Conservation (phyloP, 2,797 vertebrate species). For the Phoxinus dragarum region DNA sequence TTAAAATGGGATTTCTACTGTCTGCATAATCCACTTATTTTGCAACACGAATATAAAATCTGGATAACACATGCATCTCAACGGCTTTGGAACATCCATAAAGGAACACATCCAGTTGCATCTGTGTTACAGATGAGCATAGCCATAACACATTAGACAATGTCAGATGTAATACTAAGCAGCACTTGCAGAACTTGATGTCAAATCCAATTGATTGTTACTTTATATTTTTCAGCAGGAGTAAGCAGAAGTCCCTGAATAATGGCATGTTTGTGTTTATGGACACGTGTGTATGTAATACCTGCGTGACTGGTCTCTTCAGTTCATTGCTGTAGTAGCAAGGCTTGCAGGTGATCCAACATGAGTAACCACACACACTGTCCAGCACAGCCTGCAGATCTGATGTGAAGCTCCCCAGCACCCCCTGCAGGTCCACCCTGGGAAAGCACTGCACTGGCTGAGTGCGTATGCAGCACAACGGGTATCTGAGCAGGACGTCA, state of each 20-base stretch:
- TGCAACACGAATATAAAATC: background rate
- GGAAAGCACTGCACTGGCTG: slow-evolving; percentile 84
- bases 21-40: slow-evolving; percentile 1
- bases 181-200: background rate
- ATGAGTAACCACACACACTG: slow-evolving; percentile 84
- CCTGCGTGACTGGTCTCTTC: slow-evolving; percentile 60
- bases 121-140: slow-evolving; percentile 24
- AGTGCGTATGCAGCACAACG: slow-evolving; percentile 87
- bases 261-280: background rate
- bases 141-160: background rate
- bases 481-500: slow-evolving; percentile 79
- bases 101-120: background rate
- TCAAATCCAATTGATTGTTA: background rate
- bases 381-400: slow-evolving; percentile 77
- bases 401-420: slow-evolving; percentile 79
- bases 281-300: slow-evolving; percentile 7
- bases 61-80: background rate
- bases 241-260: background rate
- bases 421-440: slow-evolving; percentile 76
- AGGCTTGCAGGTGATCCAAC: slow-evolving; percentile 80
- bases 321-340: slow-evolving; percentile 75
- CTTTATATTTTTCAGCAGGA: background rate
- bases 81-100: background rate
- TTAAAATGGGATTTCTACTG: background rate
- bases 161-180: slow-evolving; percentile 14